A percentile compares a stretch with the other conserved stretches of the same genome.
Conservation (phyloP, 2,888 invertebrate species). For the Sisyra terminalis region DNA sequence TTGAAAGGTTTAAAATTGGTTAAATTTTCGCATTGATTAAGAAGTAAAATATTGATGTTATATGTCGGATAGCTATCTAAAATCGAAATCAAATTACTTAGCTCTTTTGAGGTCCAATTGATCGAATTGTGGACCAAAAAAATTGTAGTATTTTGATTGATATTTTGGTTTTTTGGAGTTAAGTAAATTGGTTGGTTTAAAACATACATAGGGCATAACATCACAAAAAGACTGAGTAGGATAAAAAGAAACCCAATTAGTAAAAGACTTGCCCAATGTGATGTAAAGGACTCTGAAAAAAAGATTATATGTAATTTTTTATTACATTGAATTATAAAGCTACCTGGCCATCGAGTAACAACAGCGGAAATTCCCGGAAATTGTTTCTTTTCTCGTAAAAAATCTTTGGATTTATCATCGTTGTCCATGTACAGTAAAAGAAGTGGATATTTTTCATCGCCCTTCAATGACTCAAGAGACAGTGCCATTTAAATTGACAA, state of each 20-base stretch:
- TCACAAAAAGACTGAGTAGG: constrained; percentile 12
- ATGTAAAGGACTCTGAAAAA: constrained; percentile 16
- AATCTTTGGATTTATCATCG: constrained; percentile 16
- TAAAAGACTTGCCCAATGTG: constrained; percentile 14
- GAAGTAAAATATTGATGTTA: constrained; percentile 19
- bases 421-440: constrained; percentile 22
- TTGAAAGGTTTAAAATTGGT: neutral
- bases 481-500: too few species aligned
- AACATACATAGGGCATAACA: constrained; percentile 14
- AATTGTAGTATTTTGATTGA: neutral
- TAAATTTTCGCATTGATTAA: constrained; percentile 12
- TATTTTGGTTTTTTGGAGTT: neutral
- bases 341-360: constrained; percentile 27
- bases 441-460: constrained; percentile 23
- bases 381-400: constrained; percentile 20
- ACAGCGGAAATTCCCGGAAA: constrained; percentile 23
- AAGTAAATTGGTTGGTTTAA: constrained; percentile 16
- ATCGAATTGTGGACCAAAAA: neutral
- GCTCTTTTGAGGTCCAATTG: constrained; percentile 12
- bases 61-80: constrained; percentile 19
- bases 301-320: constrained; percentile 1
- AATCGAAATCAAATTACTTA: constrained; percentile 20
- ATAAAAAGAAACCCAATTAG: constrained; percentile 12
- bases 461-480: neutral
- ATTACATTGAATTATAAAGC: constrained; percentile 9